Base-by-base conservation (phyloP, 2,797 vertebrate genomes). In the Centropyge bicolor region DNA sequence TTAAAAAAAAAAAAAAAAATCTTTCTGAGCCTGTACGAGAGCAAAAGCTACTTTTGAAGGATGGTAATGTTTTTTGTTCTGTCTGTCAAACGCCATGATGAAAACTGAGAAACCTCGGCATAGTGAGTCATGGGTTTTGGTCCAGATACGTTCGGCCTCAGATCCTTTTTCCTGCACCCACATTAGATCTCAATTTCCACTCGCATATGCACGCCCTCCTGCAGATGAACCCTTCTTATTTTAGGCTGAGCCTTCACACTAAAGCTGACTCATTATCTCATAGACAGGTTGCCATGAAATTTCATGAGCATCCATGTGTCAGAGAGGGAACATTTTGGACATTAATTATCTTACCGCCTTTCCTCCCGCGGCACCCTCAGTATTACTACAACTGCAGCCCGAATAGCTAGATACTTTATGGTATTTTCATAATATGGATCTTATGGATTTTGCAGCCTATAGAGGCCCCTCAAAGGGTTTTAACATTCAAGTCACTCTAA, bases 301-400 rank as follows among this genome's bases (percentile, higher is more conserved):
- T 55, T 52, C 22, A 55, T 0, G 16, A 60, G 16, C 22, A 8
- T 41, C 24, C 45, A 45, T 2, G 1, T 40, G 27, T 60, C 16
- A 3, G 57, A 67, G 19, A n/a, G 9, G 1, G 27, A 52, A 40
- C n/a, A 19, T 11, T 27, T 45, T 46, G 16, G 63, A 51, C 51
- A 51, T 76, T 61, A 80, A 73, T 78, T 76, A 66, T 57, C 43
- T 38, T 43, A 11, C 69, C 62, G 64, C 22, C 13, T 48, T 38
- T 59, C 24, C 22, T 60, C 54, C 31, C 52, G 38, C 1, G 2
- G 19, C 31, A 54, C 45, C 36, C 57, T 52, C n/a, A 51, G 62
- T 24, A 78, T 52, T 49, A 55, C 43, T 4, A n/a, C 40, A 43
- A 61, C 43, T 35, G 9, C 36, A 19, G 43, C 27, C 19, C 4